Conservation (phyloP, 2,888 invertebrate species). For the Ophraella communa region DNA sequence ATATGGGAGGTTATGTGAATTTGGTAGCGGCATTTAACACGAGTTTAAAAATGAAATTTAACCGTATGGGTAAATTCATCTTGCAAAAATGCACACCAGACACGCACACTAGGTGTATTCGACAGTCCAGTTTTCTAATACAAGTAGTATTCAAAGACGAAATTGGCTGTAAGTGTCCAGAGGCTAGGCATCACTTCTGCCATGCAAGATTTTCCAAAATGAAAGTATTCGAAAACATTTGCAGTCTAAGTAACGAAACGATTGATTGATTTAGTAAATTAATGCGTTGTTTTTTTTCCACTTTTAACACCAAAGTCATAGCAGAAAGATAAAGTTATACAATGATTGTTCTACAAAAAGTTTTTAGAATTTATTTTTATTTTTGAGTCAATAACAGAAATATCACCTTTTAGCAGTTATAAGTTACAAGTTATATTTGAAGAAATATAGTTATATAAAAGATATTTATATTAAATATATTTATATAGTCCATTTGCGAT, state of each 20-base stretch:
- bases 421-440: no score
- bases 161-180: constrained; percentile 27
- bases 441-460: no score
- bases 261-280: constrained; percentile 12
- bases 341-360: no score
- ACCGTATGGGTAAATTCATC: constrained; percentile 26
- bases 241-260: constrained; percentile 20
- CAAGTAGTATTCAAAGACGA: constrained; percentile 18
- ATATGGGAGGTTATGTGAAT: constrained; percentile 24
- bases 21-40: constrained; percentile 26
- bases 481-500: no score
- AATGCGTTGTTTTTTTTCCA: constrained; percentile 11
- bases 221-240: constrained; percentile 25
- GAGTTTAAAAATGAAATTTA: constrained; percentile 34
- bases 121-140: constrained; percentile 18
- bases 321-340: background rate
- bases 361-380: no score
- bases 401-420: no score
- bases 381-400: no score
- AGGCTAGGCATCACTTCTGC: constrained; percentile 22
- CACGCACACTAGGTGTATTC: background rate
- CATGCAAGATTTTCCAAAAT: constrained; percentile 12
- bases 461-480: no score
- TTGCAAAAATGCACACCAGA: constrained; percentile 11
- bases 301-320: background rate